Conservation (phyloP, 2,888 invertebrate species). For the Cryptophagus acutangulus region DNA sequence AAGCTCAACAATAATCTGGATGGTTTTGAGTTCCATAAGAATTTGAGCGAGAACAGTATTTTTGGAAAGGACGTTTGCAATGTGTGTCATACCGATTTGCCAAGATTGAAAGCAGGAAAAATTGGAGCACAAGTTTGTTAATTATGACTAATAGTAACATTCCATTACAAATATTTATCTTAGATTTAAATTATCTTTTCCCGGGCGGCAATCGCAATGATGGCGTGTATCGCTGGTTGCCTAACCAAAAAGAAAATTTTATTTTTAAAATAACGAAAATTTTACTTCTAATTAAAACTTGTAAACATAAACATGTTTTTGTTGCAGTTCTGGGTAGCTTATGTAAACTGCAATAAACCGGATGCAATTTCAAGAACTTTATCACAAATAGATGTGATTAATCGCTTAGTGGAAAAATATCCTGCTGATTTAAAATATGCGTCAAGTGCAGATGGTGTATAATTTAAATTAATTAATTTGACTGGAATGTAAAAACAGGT, state of each 20-base stretch:
- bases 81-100: conserved; percentile 52
- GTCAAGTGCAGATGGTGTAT: conserved; percentile 40
- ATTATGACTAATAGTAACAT: not conserved
- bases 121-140: too few relatives aligned
- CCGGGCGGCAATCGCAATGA: too few relatives aligned
- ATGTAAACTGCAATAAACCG: conserved; percentile 49
- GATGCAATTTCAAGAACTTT: conserved; percentile 55
- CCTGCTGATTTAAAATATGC: conserved; percentile 45
- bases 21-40: conserved; percentile 43
- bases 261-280: too few relatives aligned
- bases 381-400: conserved; percentile 60
- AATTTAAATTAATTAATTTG: not conserved
- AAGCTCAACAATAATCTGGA: conserved; percentile 44
- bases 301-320: conserved; percentile 22
- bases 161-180: too few relatives aligned
- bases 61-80: conserved; percentile 44
- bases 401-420: conserved; percentile 45
- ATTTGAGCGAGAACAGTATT: conserved; percentile 42
- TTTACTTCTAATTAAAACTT: too few relatives aligned
- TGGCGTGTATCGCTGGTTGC: too few relatives aligned
- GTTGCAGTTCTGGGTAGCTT: conserved; percentile 63
- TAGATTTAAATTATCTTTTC: too few relatives aligned
- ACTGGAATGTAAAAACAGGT: too few relatives aligned
- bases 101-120: conserved; percentile 50
- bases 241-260: too few relatives aligned